phyloP scores from a whole-genome alignment of 1,140 invertebrate genomes.

The Nymphalis io region DNA sequence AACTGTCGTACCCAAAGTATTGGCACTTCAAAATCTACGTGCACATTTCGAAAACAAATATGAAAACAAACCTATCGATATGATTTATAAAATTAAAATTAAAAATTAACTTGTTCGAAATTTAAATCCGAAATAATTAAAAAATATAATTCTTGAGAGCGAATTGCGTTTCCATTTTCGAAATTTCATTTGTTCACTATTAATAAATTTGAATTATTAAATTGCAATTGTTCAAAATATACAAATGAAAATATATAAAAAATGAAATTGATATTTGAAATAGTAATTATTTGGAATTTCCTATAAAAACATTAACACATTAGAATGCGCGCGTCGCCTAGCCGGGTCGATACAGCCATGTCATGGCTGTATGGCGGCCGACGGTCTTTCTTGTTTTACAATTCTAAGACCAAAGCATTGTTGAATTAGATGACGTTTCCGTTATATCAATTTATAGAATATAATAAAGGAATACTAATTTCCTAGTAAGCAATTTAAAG shows the following conservation, averaged over 20 bases:
- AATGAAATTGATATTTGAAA: not conserved
- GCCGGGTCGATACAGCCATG: constrained; percentile 70
- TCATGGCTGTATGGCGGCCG: constrained; percentile 70
- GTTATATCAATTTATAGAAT: not conserved
- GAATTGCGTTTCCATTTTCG: not conserved
- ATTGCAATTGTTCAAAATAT: not conserved
- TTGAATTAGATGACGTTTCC: constrained; percentile 28
- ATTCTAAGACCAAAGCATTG: constrained; percentile 38
- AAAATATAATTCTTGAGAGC: not conserved
- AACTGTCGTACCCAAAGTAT: constrained; percentile 48
- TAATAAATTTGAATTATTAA: not conserved
- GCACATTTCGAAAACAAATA: constrained; percentile 14
- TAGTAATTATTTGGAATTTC: constrained; percentile 25
- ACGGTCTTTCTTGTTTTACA: constrained; percentile 70
- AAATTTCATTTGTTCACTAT: not conserved
- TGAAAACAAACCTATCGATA: not conserved
- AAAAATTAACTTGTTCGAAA: not conserved
- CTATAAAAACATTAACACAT: constrained; percentile 44
- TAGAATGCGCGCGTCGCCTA: constrained; percentile 71
- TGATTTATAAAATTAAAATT: not conserved
- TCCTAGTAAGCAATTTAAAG: too few species aligned
- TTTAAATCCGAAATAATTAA: not conserved
- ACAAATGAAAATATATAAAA: not conserved
- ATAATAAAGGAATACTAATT: not conserved
- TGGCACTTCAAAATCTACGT: constrained; percentile 53